Percentiles rank a stretch among this genome's conserved stretches.
Conservation (phyloP, 2,888 invertebrate species). For the Netelia fuscicornis region DNA sequence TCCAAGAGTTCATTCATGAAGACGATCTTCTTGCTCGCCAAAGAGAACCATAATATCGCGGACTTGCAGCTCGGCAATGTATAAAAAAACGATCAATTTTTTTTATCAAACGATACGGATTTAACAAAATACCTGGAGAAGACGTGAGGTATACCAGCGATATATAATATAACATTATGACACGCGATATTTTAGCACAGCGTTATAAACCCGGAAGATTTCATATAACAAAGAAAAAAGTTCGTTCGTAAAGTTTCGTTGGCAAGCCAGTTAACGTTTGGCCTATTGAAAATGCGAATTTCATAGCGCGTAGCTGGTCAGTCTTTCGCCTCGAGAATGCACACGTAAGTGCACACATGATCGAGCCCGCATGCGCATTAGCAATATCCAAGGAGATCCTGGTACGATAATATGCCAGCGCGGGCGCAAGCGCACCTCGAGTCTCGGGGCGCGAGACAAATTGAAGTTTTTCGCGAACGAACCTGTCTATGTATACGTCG, state of each 20-base stretch:
- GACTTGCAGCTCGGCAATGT: conserved; percentile 62
- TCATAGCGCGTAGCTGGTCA: background rate
- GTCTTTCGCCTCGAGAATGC: conserved; percentile 21
- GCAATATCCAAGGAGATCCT: conserved; percentile 71
- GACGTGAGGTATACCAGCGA: too few species aligned
- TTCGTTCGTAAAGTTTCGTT: too few species aligned
- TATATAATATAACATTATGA: too few species aligned
- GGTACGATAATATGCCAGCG: conserved; percentile 70
- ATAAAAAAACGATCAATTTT: conserved; percentile 52
- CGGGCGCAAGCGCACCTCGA: conserved; percentile 32
- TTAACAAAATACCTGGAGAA: background rate
- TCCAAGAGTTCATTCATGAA: conserved; percentile 80
- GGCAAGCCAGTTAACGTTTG: background rate
- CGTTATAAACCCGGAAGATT: too few species aligned
- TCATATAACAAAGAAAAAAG: too few species aligned
- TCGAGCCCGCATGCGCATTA: conserved; percentile 69
- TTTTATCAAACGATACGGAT: background rate
- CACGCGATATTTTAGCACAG: too few species aligned
- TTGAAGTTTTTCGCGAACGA: conserved; percentile 79
- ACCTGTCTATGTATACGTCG: conserved; percentile 73
- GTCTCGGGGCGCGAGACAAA: conserved; percentile 76
- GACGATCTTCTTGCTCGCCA: conserved; percentile 74
- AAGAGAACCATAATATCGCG: conserved; percentile 46
- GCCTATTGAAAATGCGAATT: background rate
- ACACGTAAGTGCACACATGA: conserved; percentile 4